Evolutionary conservation across 2,113 vertebrate genomes (phyloP), one percentile per base, ranked within the genome.

Genomic region (Eublepharis macularius): DNA sequence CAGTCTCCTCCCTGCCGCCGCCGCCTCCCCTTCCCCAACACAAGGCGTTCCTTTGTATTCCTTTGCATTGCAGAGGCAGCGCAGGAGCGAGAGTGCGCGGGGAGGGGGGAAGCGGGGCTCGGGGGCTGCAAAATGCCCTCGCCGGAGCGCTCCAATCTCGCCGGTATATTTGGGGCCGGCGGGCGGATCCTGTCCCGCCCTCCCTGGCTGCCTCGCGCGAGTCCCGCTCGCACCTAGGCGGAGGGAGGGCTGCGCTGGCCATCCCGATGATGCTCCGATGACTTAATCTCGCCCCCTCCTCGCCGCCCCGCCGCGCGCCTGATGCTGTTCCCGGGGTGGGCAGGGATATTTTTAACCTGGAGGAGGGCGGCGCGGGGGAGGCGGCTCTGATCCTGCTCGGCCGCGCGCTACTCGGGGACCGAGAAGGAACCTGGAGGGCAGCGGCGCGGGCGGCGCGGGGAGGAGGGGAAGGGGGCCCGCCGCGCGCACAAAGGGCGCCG

Each of bases 1-100:
- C 41, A 0, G 19, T 49, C 81, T 32, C 73, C 72, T 51, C 82
- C 0, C 1, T 36, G 13, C 9, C 2, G 2, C 41, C 26, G 34
- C 82, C 45, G 41, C 24, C 29, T 19, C 24, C 76, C 34, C 43
- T 1, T 2, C 45, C 51, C 3, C 39, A 73, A 36, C 84, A 83
- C 80, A 86, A 89, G 88, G 84, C 84, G n/a, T 74, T 51, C 75
- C 84, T 89, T 89, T 89, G 87, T 86, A 75, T 60, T n/a, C 54
- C 69, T 43, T 13, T 16, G 72, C 49, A 76, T 73, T 57, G 60
- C 34, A 4, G 49, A 6, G 51, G 77, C 65, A 65, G 68, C 36
- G 29, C 36, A 57, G 80, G 54, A 41, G 54, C 54, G 43, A 24
- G 69, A 4, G 54, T 32, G 36, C 6, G 16, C 21, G 19, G 12